phyloP scores from a whole-genome alignment of 2,797 vertebrate species.

The Manis javanica region DNA sequence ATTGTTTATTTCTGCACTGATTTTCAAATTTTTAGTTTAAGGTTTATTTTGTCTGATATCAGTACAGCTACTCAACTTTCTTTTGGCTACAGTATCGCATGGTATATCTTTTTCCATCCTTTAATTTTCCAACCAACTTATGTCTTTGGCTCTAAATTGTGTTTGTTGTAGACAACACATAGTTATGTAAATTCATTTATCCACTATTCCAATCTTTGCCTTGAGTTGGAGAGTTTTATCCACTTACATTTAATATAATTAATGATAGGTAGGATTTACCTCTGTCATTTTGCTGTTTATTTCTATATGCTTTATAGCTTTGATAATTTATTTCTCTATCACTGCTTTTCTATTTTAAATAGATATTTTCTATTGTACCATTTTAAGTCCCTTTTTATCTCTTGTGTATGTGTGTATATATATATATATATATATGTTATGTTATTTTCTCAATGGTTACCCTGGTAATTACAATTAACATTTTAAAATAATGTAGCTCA shows the following conservation, averaged over 20 bases:
- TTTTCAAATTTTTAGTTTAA: neutral
- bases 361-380: neutral
- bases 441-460: neutral
- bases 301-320: neutral
- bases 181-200: neutral
- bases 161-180: neutral
- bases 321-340: neutral
- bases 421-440: neutral
- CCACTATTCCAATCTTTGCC: neutral
- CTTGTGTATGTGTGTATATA: neutral
- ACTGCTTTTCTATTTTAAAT: neutral
- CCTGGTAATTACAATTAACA: neutral
- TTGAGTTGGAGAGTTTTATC: neutral
- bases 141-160: neutral
- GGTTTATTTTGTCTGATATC: neutral
- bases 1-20: too few species aligned
- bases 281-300: neutral
- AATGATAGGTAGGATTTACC: neutral
- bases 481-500: neutral
- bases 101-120: neutral
- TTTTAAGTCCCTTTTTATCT: neutral
- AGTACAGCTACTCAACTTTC: neutral
- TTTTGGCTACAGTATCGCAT: neutral
- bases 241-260: neutral
- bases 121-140: neutral